Conservation (phyloP, 2,797 vertebrate genomes). For the Rhabdomys pumilio region DNA sequence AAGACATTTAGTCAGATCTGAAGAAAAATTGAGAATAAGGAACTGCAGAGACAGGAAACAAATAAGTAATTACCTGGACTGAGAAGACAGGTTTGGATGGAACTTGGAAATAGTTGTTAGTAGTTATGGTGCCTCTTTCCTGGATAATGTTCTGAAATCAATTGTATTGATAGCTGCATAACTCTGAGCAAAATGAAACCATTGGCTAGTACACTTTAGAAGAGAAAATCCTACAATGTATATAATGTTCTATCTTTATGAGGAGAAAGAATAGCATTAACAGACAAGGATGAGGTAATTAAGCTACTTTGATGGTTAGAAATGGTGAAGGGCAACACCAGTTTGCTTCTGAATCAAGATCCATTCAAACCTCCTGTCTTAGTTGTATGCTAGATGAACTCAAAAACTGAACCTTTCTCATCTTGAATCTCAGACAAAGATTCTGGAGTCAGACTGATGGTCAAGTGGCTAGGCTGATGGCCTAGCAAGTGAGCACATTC, state of each 20-base stretch:
- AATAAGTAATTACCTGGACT: neutral
- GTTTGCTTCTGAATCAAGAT: slow-evolving; percentile 26
- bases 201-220: neutral
- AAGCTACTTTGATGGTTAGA: neutral
- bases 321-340: neutral
- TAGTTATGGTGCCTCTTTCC: neutral
- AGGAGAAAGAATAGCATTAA: neutral
- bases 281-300: neutral
- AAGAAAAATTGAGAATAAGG: neutral
- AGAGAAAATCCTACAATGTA: neutral
- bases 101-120: neutral
- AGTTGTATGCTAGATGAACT: neutral
- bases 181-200: neutral
- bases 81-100: no score
- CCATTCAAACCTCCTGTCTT: neutral
- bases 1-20: neutral
- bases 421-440: neutral
- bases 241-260: neutral
- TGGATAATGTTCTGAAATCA: neutral
- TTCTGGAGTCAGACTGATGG: neutral
- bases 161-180: neutral
- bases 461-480: neutral
- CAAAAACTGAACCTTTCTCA: neutral
- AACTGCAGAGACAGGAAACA: neutral
- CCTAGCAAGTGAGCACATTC: neutral